Conservation (phyloP, 2,797 vertebrate species). For the Argentina silus region DNA sequence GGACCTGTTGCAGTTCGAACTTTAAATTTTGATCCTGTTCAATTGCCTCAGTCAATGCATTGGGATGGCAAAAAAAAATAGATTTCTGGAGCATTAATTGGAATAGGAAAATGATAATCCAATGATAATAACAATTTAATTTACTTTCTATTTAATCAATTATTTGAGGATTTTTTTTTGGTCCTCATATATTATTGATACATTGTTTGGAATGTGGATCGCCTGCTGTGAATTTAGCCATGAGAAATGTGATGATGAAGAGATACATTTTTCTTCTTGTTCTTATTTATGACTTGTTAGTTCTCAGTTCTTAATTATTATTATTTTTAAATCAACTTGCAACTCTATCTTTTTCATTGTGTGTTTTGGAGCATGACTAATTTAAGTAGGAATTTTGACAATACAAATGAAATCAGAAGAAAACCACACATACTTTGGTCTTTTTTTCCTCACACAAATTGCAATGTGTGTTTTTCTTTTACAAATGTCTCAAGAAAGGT, state of each 20-base stretch:
- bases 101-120: background rate
- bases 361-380: background rate
- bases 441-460: background rate
- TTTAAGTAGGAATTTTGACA: background rate
- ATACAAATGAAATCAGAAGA: background rate
- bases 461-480: background rate
- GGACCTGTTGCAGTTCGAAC: slow-evolving; percentile 81
- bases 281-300: background rate
- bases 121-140: background rate
- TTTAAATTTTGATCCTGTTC: background rate
- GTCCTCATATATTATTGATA: background rate
- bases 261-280: background rate
- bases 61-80: background rate
- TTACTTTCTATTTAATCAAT: background rate
- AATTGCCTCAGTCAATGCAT: background rate
- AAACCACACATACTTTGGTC: background rate
- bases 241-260: background rate
- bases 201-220: background rate
- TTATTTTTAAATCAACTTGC: background rate
- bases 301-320: background rate
- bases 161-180: background rate
- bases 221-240: background rate
- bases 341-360: background rate
- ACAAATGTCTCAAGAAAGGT: background rate
- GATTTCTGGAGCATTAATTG: background rate